Base-by-base conservation (phyloP, 2,113 vertebrate species). In the Eurypyga helias region DNA sequence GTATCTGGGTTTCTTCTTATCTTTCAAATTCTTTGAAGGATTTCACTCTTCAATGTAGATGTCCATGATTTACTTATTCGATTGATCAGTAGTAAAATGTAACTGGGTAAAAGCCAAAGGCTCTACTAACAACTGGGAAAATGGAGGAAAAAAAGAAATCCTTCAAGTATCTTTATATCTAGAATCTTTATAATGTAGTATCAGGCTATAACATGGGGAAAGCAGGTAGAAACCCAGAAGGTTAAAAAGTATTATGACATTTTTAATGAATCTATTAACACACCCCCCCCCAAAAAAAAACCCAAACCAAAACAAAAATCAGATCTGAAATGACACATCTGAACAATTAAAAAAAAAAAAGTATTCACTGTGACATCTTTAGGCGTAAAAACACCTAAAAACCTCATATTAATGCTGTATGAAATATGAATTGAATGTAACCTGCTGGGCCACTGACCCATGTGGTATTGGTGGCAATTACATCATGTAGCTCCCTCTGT, bases 391-490 rank as follows among this genome's bases (percentile, higher is more conserved):
- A 29, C 19, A 64, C 2, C 20, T 46, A 55, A 92, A 93, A 83
- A 60, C 83, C 65, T 72, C 15, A 25, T 62, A 70, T 89, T 89
- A 96, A 17, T 54, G 62, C 10, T 20, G 23, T 77, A 85, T 57
- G 57, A 93, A 91, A 96, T 86, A 21, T 66, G 87, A 87, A 72
- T 76, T 88, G 95, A 85, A 73, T 72, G 36, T 31, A 90, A 76
- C 41, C 87, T 93, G 81, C 96, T 94, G 96, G 57, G 94, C 41
- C 36, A 72, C 87, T 65, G 45, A 95, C 85, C 62, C 70, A 25
- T 96, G 87, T 85, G 61, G 31, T 93, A 58, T 58, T 93, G 34
- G 84, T 96, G 78, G 82, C 84, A 96, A 87, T 94, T 96, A 62
- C 91, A 96, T 95, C 94, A 95, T 72, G 72, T 45, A 83, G 21